Evolutionary conservation across 2,113 vertebrate genomes (phyloP).

Genomic region (Calypte anna): DNA sequence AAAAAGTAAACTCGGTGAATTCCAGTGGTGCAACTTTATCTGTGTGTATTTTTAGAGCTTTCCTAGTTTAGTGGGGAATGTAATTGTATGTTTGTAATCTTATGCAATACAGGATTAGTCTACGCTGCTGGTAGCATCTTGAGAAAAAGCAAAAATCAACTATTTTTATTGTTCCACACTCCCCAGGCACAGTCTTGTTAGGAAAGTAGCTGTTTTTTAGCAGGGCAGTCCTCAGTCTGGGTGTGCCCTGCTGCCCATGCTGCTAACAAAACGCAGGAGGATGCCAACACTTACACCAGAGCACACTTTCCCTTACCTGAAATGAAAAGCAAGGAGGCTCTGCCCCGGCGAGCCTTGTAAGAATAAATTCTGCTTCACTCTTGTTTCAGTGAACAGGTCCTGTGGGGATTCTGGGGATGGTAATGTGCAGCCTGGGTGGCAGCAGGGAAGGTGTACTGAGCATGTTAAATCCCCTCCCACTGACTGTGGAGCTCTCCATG

Average conservation of each 20-base stretch:
- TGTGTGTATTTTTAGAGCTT: background rate
- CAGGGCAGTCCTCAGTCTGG: background rate
- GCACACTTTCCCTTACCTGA: background rate
- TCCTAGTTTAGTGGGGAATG: background rate
- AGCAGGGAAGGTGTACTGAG: background rate
- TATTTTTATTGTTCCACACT: background rate
- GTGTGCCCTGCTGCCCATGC: rapidly evolving
- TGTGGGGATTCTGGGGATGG: background rate
- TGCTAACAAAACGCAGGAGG: background rate
- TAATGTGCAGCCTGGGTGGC: background rate
- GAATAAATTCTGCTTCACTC: background rate
- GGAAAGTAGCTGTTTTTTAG: background rate
- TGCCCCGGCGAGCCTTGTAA: background rate
- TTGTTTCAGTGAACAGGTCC: background rate
- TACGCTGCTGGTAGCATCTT: background rate
- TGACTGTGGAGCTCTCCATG: background rate
- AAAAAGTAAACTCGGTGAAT: too few relatives aligned
- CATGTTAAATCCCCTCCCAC: background rate
- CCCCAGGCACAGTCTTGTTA: background rate
- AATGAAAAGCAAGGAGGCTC: background rate
- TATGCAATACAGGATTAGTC: background rate
- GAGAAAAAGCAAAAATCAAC: background rate
- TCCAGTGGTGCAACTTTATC: background rate
- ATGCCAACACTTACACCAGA: background rate
- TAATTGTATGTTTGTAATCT: background rate